Conservation (phyloP, 2,888 invertebrate genomes). For the Xanthorhoe designata region DNA sequence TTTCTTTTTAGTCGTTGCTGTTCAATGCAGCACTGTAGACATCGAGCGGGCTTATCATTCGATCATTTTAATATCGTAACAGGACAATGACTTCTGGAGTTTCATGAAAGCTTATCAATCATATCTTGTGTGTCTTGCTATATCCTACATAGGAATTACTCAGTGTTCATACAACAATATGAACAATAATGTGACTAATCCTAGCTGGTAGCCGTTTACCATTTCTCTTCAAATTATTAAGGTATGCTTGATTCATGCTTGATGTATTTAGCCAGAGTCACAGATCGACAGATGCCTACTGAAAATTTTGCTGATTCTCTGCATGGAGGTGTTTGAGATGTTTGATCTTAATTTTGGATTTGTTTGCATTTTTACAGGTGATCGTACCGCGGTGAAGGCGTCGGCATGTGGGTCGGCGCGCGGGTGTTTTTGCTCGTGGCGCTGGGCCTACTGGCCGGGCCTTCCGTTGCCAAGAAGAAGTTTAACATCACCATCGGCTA, state of each 20-base stretch:
- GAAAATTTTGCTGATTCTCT: background rate
- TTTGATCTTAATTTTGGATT: background rate
- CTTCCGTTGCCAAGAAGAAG: conserved; percentile 78
- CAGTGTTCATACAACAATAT: conserved; percentile 4
- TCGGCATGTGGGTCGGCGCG: conserved; percentile 88
- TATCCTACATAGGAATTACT: conserved; percentile 23
- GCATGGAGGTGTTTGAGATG: too few relatives aligned
- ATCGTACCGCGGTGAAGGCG: conserved; percentile 76
- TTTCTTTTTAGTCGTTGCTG: conserved; percentile 43
- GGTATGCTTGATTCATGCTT: too few relatives aligned
- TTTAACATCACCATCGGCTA: conserved; percentile 92
- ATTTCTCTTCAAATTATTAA: background rate
- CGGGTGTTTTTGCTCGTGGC: conserved; percentile 88
- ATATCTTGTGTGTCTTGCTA: conserved; percentile 25
- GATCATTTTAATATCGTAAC: conserved; percentile 58
- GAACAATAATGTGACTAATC: conserved; percentile 17
- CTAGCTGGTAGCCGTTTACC: conserved; percentile 5
- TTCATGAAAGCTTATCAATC: conserved; percentile 50
- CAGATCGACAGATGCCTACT: too few relatives aligned
- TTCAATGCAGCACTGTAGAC: conserved; percentile 55
- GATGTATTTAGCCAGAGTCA: too few relatives aligned
- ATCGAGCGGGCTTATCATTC: conserved; percentile 50
- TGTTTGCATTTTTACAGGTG: conserved; percentile 55
- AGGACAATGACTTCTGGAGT: conserved; percentile 60
- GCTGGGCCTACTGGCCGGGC: conserved; percentile 85